These are phyloP conservation scores for Catonia carolina DNA, from an alignment of 2,888 invertebrate species.

Conservation along the genomic window DNA sequence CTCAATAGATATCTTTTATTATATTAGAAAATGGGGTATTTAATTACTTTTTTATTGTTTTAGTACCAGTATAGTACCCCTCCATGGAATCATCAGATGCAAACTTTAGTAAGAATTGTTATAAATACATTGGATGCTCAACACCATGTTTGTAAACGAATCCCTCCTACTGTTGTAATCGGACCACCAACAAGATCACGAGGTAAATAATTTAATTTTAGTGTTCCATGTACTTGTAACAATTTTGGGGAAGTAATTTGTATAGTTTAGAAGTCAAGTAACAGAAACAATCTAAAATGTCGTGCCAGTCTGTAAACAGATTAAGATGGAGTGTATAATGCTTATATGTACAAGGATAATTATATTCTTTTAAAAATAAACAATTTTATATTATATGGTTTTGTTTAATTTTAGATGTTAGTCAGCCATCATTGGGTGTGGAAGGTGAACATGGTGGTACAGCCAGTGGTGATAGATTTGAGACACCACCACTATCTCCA, in stretches of 20 bases:
- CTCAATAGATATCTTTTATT: no score
- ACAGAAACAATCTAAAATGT: no score
- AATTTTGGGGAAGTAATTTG: no score
- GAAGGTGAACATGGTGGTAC: slow-evolving; percentile 50
- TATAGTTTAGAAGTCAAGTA: no score
- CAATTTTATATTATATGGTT: no score
- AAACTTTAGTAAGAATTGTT: slow-evolving; percentile 78
- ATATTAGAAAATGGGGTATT: no score
- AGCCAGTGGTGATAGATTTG: slow-evolving; percentile 40
- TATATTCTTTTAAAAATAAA: no score
- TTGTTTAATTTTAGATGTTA: slow-evolving; percentile 54
- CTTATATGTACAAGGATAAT: no score
- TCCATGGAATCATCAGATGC: slow-evolving; percentile 55
- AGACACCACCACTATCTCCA: slow-evolving; percentile 55
- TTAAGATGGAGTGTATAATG: no score
- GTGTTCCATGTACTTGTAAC: no score
- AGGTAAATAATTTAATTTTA: slow-evolving; percentile 44
- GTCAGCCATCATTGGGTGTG: slow-evolving; percentile 67
- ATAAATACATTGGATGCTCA: slow-evolving; percentile 88
- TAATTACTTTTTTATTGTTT: slow-evolving; percentile 14
- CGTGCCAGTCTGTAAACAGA: no score
- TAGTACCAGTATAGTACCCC: slow-evolving; percentile 72
- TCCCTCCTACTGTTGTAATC: slow-evolving; percentile 72
- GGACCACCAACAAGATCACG: slow-evolving; percentile 60
- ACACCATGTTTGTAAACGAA: slow-evolving; percentile 82